Evolutionary conservation across 2,797 vertebrate genomes (phyloP).

Genomic region (Stomatorhinus walkeri): DNA sequence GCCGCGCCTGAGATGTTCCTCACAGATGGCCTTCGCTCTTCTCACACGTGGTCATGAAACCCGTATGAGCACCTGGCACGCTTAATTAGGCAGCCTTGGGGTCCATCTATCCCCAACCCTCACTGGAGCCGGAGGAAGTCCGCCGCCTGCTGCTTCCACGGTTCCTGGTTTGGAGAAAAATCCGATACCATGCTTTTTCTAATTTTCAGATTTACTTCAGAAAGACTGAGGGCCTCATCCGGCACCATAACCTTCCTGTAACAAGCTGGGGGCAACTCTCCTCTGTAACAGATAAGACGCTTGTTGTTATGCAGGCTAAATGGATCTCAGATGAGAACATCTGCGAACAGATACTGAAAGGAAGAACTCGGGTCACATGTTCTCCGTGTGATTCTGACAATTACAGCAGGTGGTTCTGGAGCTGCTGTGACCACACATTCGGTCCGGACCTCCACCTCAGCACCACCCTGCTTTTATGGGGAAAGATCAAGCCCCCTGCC

Average conservation of each 20-base stretch:
- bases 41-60: slow-evolving; percentile 5
- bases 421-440: not conserved
- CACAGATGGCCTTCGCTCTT: not conserved
- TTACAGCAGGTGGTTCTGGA: not conserved
- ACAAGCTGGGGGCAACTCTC: not conserved
- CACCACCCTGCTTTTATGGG: not conserved
- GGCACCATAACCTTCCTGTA: not conserved
- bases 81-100: not conserved
- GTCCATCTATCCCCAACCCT: not conserved
- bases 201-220: not conserved
- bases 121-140: not conserved
- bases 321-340: slow-evolving; percentile 37
- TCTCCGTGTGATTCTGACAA: not conserved
- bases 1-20: not conserved
- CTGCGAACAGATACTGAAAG: slow-evolving; percentile 21
- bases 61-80: not conserved
- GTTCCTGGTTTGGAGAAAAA: not conserved
- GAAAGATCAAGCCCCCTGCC: not conserved
- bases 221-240: not conserved
- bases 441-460: not conserved
- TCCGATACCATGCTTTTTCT: not conserved
- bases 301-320: slow-evolving; percentile 30
- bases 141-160: not conserved
- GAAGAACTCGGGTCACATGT: not conserved
- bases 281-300: slow-evolving; percentile 16